Base-by-base conservation (phyloP, 2,797 vertebrate genomes). In the Eidolon dupreanum region DNA sequence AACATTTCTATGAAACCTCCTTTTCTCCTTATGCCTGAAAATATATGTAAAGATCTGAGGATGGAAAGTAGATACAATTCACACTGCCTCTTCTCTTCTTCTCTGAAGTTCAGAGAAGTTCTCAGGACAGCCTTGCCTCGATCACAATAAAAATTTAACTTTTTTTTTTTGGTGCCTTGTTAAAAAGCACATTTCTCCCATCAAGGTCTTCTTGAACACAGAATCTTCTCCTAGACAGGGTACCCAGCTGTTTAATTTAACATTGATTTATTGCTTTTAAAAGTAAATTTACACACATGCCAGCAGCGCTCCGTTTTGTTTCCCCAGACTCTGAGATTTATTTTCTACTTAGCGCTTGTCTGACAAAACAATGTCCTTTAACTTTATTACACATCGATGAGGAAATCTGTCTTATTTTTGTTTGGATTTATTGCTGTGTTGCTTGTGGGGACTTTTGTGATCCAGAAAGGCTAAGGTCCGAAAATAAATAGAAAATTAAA, bases 181-280 rank as follows among this genome's bases (percentile, higher is more conserved):
- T 97, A 96, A 97, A 95, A 73, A 88, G 84, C 86, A 78, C 93
- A 96, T 95, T 95, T 94, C 93, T 97, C 13, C 74, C 78, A 74
- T 97, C 87, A 93, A 95, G 90, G 9, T 97, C 97, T 92, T 93
- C 96, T 96, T 97, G 81, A 97, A 97, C 92, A 92, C 31, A 74
- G 95, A 97, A 96, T 9, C 96, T 97, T 97, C 93, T 95, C 96
- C 49, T 95, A 94, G 90, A 97, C 19, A 93, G 97, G 96, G 96
- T 98, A 94, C 96, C 98, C 98, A 98, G 98, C 97, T 98, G 98
- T 97, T 98, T 98, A 98, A 98, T 98, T 98, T 98, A 99, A 96
- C 98, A 97, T 97, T 99, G 98, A 98, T 99, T 98, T 98, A 98
- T 99, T 98, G 98, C 98, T 98, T 98, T 98, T 97, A 98, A 98